Evolutionary conservation across 2,888 invertebrate species (phyloP), one percentile per base, ranked within the genome.

Genomic region (Cryptocephalus primarius): DNA sequence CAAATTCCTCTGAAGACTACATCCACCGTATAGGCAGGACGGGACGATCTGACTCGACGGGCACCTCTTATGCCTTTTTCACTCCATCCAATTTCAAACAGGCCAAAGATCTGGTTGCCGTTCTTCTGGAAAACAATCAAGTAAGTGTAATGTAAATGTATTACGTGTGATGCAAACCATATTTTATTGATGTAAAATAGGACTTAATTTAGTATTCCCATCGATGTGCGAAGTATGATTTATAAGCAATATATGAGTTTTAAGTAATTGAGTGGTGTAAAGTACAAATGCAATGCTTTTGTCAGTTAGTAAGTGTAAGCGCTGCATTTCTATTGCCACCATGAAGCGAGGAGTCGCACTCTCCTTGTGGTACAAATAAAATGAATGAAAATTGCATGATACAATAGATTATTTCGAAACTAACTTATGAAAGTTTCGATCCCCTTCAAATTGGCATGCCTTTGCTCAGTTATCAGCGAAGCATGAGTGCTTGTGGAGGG

Each of bases 21-120:
- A 90, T 94, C 63, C 94, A 94, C 72, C 83, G 94, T 53, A 95
- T 94, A 70, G 94, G 94, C 48, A 83, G 94, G 62, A 94, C 94
- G 39, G 94, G 91, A 44, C 80, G 94, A 44, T 85, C 86, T 39
- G 82, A 87, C 67, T 80, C 85, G 58, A 88, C 85, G 59, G 92
- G 91, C 57, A 93, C 92, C 51, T 92, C 94, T 39, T 94, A 93
- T 70, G 93, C 94, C 48, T 93, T 95, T 76, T 93, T 94, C 73
- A 93, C 93, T 41, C 85, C 85, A 39, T 82, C 82, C 58, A 93
- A 94, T 68, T 79, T 83, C 52, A 83, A 87, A 59, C 91, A 93
- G 72, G 91, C 92, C 10, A 84, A 80, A 72, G 91, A 92, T 67
- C 78, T 94, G 48, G 83, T 94, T 33, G 85, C 88, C 57, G 91